phyloP scores from a whole-genome alignment of 2,113 vertebrate species.

The Chloroceryle aenea region DNA sequence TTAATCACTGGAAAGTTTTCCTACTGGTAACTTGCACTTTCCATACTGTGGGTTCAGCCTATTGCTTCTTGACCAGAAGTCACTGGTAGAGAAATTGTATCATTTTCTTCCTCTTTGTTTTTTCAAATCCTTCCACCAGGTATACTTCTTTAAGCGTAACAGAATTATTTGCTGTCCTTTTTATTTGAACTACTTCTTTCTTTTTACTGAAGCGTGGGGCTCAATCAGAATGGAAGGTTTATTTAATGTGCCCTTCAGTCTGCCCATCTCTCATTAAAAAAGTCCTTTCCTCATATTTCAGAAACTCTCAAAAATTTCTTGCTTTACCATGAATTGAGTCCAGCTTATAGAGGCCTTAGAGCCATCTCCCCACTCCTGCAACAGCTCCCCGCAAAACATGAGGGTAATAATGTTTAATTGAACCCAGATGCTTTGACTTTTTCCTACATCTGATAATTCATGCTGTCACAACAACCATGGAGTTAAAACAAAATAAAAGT shows the following conservation, averaged over 20 bases:
- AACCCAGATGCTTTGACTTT: background rate
- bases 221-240: background rate
- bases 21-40: background rate
- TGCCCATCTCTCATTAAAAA: background rate
- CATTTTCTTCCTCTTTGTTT: background rate
- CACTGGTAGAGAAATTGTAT: background rate
- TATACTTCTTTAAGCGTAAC: background rate
- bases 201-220: background rate
- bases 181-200: background rate
- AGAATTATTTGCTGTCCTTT: background rate
- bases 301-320: background rate
- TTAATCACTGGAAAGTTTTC: background rate
- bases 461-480: background rate
- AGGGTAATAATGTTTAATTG: background rate
- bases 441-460: background rate
- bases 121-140: background rate
- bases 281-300: background rate
- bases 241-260: background rate
- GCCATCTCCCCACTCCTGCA: background rate
- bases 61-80: background rate
- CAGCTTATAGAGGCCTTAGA: background rate
- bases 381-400: background rate
- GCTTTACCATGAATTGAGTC: background rate
- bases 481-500: slow-evolving; percentile 20
- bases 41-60: background rate